These are phyloP conservation scores for Luehdorfia chinensis DNA, from an alignment of 1,140 invertebrate species.

Conservation along the genomic window DNA sequence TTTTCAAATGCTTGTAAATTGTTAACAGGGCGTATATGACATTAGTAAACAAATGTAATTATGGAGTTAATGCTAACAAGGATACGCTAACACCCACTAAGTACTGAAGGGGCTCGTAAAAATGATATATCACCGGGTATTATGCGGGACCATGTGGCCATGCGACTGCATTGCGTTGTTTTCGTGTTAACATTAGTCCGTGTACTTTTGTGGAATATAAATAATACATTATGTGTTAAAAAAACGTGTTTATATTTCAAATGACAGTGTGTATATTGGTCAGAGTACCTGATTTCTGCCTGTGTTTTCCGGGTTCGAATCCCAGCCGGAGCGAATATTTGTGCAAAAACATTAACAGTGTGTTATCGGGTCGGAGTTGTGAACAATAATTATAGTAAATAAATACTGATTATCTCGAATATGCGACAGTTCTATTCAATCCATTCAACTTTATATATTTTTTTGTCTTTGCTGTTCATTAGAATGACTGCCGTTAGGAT, in stretches of 20 bases:
- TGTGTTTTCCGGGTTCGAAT: too few relatives aligned
- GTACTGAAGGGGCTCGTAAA: conserved; percentile 21
- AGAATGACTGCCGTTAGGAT: too few relatives aligned
- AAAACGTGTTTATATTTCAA: too few relatives aligned
- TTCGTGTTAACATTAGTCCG: conserved; percentile 9
- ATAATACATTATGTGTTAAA: not conserved
- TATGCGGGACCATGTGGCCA: conserved; percentile 21
- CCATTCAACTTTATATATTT: too few relatives aligned
- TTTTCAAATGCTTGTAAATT: conserved; percentile 11
- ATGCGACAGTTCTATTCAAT: too few relatives aligned
- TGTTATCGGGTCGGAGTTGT: too few relatives aligned
- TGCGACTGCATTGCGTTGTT: conserved; percentile 18
- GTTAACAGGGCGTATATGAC: not conserved
- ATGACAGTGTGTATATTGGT: too few relatives aligned
- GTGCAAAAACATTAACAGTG: too few relatives aligned
- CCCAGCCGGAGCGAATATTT: too few relatives aligned
- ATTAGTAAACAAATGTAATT: conserved; percentile 16
- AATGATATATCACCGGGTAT: conserved; percentile 23
- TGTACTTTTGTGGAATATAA: conserved; percentile 3
- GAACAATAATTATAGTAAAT: too few relatives aligned
- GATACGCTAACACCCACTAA: conserved; percentile 16
- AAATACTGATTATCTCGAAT: too few relatives aligned
- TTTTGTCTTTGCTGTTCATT: too few relatives aligned
- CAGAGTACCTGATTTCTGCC: not conserved
- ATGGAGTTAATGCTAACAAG: conserved; percentile 10